A percentile compares a stretch with the other conserved stretches of the same genome.
phyloP scores from a whole-genome alignment of 2,797 vertebrate genomes.

The Tinamus major region DNA sequence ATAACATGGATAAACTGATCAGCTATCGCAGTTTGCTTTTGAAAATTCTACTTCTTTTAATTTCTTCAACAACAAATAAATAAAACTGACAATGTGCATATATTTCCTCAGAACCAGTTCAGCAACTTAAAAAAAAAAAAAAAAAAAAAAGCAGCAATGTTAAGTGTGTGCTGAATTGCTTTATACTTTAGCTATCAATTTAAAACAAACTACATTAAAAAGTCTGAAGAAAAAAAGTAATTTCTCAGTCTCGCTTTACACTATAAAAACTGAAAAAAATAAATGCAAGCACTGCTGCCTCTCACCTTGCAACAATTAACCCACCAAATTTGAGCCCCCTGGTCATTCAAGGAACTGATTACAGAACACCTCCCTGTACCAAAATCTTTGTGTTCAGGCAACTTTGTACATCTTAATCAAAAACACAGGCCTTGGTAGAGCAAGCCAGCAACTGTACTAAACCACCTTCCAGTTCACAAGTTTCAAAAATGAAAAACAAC shows the following conservation, averaged over 20 bases:
- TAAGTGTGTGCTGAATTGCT: constrained; percentile 38
- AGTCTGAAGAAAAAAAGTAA: neutral
- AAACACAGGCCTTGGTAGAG: neutral
- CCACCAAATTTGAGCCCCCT: neutral
- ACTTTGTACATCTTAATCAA: rapidly evolving
- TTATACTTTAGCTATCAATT: constrained; percentile 23
- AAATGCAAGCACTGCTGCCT: neutral
- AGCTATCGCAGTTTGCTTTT: constrained; percentile 17
- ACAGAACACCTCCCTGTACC: neutral
- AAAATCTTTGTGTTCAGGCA: neutral
- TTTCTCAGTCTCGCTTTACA: neutral
- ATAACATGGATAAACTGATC: constrained; percentile 22
- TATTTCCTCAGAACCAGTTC: constrained; percentile 59
- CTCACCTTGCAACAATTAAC: neutral
- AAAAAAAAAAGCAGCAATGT: constrained; percentile 10
- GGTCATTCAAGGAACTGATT: neutral
- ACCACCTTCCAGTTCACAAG: neutral
- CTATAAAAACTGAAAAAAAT: neutral
- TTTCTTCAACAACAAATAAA: constrained; percentile 56
- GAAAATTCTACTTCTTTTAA: constrained; percentile 14
- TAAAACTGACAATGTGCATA: constrained; percentile 8
- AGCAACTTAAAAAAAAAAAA: constrained; percentile 55
- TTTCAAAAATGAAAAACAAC: no score
- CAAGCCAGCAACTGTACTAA: neutral
- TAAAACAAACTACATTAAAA: neutral